phyloP scores from a whole-genome alignment of 2,797 vertebrate species.

The Apogon hyalosoma region DNA sequence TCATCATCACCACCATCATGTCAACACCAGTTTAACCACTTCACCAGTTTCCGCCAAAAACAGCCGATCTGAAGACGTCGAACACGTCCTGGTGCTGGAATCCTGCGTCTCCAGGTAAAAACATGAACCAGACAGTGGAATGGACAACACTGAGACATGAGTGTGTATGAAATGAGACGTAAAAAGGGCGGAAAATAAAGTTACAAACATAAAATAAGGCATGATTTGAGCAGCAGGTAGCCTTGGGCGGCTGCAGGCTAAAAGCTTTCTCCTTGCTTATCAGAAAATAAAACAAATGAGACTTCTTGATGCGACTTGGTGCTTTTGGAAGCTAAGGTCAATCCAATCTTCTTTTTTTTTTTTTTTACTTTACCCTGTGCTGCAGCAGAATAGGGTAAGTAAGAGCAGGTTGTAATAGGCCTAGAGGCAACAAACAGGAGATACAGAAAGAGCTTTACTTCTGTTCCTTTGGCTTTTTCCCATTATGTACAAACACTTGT shows the following conservation, averaged over 20 bases:
- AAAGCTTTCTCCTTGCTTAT: conserved; percentile 19
- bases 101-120: conserved; percentile 45
- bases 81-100: conserved; percentile 2
- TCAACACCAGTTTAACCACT: conserved; percentile 30
- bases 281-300: conserved; percentile 23
- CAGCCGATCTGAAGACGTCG: conserved; percentile 1
- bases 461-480: conserved; percentile 7
- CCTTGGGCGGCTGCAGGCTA: conserved; percentile 10
- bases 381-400: neutral
- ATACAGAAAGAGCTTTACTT: conserved; percentile 8
- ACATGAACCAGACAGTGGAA: conserved; percentile 54
- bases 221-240: conserved; percentile 41
- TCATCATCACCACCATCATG: no score
- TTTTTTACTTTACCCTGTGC: neutral
- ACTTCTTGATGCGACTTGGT: conserved; percentile 12
- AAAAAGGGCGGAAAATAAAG: conserved; percentile 28
- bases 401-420: conserved; percentile 1
- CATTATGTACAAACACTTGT: conserved; percentile 23
- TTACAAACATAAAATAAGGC: conserved; percentile 42
- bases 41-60: conserved; percentile 13
- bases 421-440: conserved; percentile 4
- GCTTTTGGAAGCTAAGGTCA: conserved; percentile 30
- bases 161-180: conserved; percentile 52
- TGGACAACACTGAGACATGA: conserved; percentile 63
- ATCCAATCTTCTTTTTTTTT: neutral